Percentiles rank a stretch among this genome's conserved stretches.
These are phyloP conservation scores for Sphaeridia pumilis DNA, from an alignment of 2,888 invertebrate genomes.

Conservation along the genomic window DNA sequence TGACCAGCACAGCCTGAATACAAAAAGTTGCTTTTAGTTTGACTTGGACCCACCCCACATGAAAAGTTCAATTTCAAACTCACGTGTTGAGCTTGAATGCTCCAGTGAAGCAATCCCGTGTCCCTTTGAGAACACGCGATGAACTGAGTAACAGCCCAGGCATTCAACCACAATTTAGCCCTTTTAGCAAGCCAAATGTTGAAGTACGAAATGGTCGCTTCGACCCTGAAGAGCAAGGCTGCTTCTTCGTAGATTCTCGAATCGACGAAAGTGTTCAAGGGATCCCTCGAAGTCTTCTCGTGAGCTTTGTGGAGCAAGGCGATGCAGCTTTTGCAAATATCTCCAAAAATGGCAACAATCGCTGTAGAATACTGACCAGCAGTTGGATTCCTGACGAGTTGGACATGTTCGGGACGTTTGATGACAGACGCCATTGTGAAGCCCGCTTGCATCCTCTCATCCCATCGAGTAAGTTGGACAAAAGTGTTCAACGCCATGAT, in stretches of 20 bases:
- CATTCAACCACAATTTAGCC: slow-evolving; percentile 35
- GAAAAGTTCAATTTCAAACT: background rate
- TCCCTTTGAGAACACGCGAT: slow-evolving; percentile 35
- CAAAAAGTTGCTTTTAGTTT: background rate
- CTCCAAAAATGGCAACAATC: slow-evolving; percentile 31
- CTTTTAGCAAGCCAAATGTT: slow-evolving; percentile 33
- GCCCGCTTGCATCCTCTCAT: slow-evolving; percentile 30
- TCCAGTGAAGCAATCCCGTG: slow-evolving; percentile 27
- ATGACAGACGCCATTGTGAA: slow-evolving; percentile 26
- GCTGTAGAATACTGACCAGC: slow-evolving; percentile 13
- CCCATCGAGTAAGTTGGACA: slow-evolving; percentile 32
- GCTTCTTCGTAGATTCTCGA: slow-evolving; percentile 29
- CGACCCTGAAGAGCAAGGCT: slow-evolving; percentile 32
- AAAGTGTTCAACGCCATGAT: slow-evolving; percentile 32
- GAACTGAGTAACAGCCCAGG: slow-evolving; percentile 35
- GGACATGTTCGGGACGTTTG: slow-evolving; percentile 35
- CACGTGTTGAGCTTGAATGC: slow-evolving; percentile 29
- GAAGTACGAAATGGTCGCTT: slow-evolving; percentile 33
- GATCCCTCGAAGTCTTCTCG: background rate
- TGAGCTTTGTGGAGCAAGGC: slow-evolving; percentile 19
- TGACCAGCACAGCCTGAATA: slow-evolving; percentile 25
- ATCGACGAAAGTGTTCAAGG: background rate
- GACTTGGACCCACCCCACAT: background rate
- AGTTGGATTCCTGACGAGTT: slow-evolving; percentile 18
- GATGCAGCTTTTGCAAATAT: slow-evolving; percentile 26